A percentile compares a stretch with the other conserved stretches of the same genome.
Conservation (phyloP, 2,797 vertebrate species). For the Limnodromus scolopaceus region DNA sequence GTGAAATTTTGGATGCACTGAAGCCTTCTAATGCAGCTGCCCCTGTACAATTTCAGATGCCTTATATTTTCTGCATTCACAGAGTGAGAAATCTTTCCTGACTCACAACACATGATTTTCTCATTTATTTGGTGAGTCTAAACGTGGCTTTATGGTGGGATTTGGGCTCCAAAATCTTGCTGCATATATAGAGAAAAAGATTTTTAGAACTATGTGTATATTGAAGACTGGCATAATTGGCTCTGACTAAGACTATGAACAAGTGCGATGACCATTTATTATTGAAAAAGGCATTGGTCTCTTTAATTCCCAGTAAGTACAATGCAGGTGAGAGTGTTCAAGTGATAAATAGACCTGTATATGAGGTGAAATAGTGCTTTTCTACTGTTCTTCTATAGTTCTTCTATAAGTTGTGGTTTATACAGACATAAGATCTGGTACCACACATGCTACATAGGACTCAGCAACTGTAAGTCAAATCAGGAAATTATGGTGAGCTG, state of each 20-base stretch:
- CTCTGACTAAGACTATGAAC: not conserved
- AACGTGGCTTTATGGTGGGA: not conserved
- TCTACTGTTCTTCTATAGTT: not conserved
- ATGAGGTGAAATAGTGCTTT: not conserved
- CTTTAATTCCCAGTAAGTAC: not conserved
- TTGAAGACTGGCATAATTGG: not conserved
- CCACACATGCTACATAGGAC: accelerated
- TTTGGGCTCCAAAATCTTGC: not conserved
- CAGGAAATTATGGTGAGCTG: not conserved
- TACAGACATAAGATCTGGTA: accelerated
- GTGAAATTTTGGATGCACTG: not conserved
- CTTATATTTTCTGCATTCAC: not conserved
- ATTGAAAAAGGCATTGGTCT: not conserved
- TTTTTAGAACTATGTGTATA: not conserved
- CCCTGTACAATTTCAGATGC: not conserved
- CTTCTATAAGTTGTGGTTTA: not conserved
- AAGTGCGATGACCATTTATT: not conserved
- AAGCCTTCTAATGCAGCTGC: not conserved
- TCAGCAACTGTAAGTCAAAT: not conserved
- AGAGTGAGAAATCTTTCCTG: not conserved
- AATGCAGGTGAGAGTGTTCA: not conserved
- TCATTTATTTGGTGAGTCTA: not conserved
- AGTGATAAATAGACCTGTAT: not conserved
- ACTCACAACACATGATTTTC: not conserved
- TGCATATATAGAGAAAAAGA: not conserved